Percentiles rank a stretch among this genome's conserved stretches.
Evolutionary conservation across 2,797 vertebrate species (phyloP).

Genomic region (Urosaurus nigricauda): DNA sequence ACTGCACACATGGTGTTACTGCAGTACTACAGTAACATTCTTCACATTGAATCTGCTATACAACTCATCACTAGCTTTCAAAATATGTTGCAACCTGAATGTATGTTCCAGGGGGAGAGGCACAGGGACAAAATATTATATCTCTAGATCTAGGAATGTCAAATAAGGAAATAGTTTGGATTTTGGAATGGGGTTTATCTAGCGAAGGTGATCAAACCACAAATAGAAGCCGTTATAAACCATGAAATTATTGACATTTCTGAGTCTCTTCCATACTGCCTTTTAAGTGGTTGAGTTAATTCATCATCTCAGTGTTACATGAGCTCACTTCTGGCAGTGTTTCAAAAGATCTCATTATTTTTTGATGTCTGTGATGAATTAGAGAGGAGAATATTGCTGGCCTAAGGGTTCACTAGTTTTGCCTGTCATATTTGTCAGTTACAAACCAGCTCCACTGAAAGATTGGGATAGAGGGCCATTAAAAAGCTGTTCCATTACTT

Average conservation of each 20-base stretch:
- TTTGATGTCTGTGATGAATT: constrained; percentile 78
- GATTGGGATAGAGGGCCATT: constrained; percentile 69
- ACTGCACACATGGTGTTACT: background rate
- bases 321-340: constrained; percentile 69
- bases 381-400: constrained; percentile 76
- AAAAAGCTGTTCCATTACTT: constrained; percentile 74
- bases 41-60: background rate
- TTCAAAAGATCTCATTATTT: constrained; percentile 79
- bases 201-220: constrained; percentile 18
- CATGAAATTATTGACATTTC: constrained; percentile 52
- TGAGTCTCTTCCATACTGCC: constrained; percentile 33
- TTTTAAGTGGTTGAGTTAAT: constrained; percentile 72
- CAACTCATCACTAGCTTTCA: constrained; percentile 16
- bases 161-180: constrained; percentile 43
- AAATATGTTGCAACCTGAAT: background rate
- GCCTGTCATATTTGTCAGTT: constrained; percentile 75
- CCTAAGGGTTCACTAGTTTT: constrained; percentile 71
- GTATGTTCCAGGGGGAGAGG: background rate
- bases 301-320: constrained; percentile 74
- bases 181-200: background rate
- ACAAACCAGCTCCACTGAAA: constrained; percentile 64
- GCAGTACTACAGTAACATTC: background rate
- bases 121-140: constrained; percentile 26
- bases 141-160: constrained; percentile 23
- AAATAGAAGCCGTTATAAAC: background rate